These are phyloP conservation scores for Drosophila nigricruria DNA, from an alignment of 2,888 invertebrate genomes.

Conservation along the genomic window DNA sequence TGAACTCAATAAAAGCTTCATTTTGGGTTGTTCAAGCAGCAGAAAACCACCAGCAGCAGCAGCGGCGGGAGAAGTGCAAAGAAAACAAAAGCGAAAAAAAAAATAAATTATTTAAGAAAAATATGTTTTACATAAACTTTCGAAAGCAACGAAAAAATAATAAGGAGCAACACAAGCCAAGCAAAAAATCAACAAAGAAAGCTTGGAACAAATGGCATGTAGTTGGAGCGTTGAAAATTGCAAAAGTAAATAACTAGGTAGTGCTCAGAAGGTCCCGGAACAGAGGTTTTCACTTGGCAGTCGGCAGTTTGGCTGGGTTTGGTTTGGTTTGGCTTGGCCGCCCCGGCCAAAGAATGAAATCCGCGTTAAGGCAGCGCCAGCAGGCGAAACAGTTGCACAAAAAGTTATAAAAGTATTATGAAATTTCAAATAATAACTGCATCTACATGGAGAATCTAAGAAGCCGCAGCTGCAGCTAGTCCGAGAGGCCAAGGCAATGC, in stretches of 20 bases:
- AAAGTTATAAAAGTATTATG: conserved; percentile 79
- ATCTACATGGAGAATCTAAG: conserved; percentile 50
- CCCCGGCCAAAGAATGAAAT: conserved; percentile 63
- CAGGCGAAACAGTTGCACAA: conserved; percentile 69
- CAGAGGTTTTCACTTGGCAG: conserved; percentile 21
- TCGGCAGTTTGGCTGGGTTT: background rate
- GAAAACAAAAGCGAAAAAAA: conserved; percentile 63
- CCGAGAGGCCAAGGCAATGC: conserved; percentile 28
- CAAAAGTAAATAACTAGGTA: conserved; percentile 72
- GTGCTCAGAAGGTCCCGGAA: conserved; percentile 23
- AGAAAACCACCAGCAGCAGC: conserved; percentile 61
- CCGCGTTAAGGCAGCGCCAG: conserved; percentile 69
- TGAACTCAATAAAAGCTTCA: conserved; percentile 81
- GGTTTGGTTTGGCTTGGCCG: background rate
- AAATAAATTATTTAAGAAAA: conserved; percentile 80
- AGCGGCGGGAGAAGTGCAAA: conserved; percentile 25
- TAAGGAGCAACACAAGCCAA: conserved; percentile 10
- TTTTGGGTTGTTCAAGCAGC: conserved; percentile 78
- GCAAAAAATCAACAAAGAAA: conserved; percentile 42
- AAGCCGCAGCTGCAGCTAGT: conserved; percentile 40
- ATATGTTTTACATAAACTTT: conserved; percentile 78
- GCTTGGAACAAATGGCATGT: conserved; percentile 77
- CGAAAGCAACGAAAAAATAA: conserved; percentile 13
- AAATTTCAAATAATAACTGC: conserved; percentile 79
- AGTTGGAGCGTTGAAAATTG: conserved; percentile 79